Evolutionary conservation across 2,888 invertebrate genomes (phyloP).

Genomic region (Busseola fusca): DNA sequence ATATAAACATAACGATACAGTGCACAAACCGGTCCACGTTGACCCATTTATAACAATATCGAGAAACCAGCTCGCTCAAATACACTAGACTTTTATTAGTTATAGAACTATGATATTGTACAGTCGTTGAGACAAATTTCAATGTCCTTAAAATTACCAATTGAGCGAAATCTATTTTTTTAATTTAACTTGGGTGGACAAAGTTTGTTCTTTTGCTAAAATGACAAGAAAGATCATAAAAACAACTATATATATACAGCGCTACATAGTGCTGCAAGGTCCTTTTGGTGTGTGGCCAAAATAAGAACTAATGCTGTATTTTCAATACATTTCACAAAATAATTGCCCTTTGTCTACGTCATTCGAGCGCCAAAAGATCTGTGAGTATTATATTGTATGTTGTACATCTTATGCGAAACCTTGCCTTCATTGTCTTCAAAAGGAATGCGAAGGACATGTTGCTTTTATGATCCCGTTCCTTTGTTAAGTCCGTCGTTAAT

Average conservation of each 20-base stretch:
- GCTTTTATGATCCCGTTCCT: background rate
- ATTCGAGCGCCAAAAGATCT: background rate
- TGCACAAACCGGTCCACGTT: slow-evolving; percentile 59
- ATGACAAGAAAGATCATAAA: background rate
- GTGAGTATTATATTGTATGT: background rate
- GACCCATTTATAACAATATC: slow-evolving; percentile 66
- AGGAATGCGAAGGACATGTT: background rate
- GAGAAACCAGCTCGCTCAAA: slow-evolving; percentile 60
- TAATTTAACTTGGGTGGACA: background rate
- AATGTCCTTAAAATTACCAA: background rate
- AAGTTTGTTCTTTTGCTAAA: background rate
- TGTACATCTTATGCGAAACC: background rate
- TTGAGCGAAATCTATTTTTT: background rate
- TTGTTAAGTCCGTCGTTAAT: background rate
- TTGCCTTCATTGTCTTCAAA: background rate
- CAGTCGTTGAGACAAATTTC: slow-evolving; percentile 25
- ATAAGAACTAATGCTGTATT: background rate
- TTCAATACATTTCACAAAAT: background rate
- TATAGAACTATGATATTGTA: slow-evolving; percentile 39
- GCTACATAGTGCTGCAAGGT: background rate
- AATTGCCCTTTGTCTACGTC: background rate
- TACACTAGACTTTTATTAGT: slow-evolving; percentile 30
- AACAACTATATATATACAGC: too few species aligned
- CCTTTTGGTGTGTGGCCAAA: background rate
- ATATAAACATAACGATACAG: slow-evolving; percentile 32